phyloP scores from a whole-genome alignment of 2,888 invertebrate genomes.

The Dryadula phaetusa region DNA sequence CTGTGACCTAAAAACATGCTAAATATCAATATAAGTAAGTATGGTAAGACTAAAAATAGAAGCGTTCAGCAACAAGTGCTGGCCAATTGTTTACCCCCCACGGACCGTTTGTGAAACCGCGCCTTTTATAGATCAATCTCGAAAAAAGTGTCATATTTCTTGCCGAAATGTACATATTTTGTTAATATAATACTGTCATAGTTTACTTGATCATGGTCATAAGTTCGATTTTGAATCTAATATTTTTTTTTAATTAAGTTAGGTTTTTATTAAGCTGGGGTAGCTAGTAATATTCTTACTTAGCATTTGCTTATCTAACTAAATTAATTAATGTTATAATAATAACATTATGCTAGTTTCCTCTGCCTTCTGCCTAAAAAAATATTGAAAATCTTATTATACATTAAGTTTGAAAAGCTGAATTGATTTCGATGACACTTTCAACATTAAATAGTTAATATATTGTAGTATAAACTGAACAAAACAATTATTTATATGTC shows the following conservation, averaged over 20 bases:
- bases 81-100: constrained; percentile 50
- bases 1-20: constrained; percentile 44
- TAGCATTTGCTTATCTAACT: no score
- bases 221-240: no score
- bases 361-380: no score
- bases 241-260: no score
- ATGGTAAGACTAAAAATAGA: constrained; percentile 53
- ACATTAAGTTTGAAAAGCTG: not conserved
- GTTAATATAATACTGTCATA: no score
- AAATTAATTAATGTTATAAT: no score
- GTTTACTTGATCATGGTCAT: no score
- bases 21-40: constrained; percentile 31
- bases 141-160: constrained; percentile 1
- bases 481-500: not conserved
- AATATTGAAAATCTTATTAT: no score
- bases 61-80: constrained; percentile 58
- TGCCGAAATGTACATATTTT: not conserved
- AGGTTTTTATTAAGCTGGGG: no score
- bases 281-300: no score
- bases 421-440: not conserved
- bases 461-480: no score
- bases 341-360: no score
- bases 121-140: constrained; percentile 45
- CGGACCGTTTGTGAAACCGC: constrained; percentile 42
- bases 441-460: not conserved